Conservation (phyloP, 2,888 invertebrate species). For the Ashinkailepas kermadecensis region DNA sequence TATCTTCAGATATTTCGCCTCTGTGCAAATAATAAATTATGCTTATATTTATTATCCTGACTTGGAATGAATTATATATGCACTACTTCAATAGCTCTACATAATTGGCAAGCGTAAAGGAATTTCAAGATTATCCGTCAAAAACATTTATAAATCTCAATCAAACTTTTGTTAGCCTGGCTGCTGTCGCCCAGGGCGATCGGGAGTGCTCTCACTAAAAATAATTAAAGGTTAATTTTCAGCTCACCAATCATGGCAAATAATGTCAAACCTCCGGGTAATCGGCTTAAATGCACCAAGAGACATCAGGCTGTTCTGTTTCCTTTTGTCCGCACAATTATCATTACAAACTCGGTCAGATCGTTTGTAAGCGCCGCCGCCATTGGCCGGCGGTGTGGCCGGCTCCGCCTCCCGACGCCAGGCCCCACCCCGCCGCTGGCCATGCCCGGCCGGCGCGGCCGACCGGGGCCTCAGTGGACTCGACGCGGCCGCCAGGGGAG, state of each 20-base stretch:
- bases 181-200: neutral
- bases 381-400: neutral
- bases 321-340: slow-evolving; percentile 14
- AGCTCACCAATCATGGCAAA: slow-evolving; percentile 13
- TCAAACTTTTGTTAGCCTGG: neutral
- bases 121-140: neutral
- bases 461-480: neutral
- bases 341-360: slow-evolving; percentile 5
- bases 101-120: neutral
- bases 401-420: neutral
- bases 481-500: neutral
- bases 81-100: neutral
- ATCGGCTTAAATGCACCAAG: neutral
- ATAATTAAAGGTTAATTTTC: slow-evolving; percentile 1
- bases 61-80: too few species aligned
- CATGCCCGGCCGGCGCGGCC: neutral
- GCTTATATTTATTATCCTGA: too few species aligned
- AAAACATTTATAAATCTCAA: neutral
- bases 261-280: slow-evolving; percentile 7
- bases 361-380: neutral
- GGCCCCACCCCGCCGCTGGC: neutral
- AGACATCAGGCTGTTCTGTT: slow-evolving; percentile 3
- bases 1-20: too few species aligned
- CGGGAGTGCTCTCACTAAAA: neutral
- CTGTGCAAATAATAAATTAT: too few species aligned